Base-by-base conservation (phyloP, 2,888 invertebrate species). In the Drosophila eohydei region DNA sequence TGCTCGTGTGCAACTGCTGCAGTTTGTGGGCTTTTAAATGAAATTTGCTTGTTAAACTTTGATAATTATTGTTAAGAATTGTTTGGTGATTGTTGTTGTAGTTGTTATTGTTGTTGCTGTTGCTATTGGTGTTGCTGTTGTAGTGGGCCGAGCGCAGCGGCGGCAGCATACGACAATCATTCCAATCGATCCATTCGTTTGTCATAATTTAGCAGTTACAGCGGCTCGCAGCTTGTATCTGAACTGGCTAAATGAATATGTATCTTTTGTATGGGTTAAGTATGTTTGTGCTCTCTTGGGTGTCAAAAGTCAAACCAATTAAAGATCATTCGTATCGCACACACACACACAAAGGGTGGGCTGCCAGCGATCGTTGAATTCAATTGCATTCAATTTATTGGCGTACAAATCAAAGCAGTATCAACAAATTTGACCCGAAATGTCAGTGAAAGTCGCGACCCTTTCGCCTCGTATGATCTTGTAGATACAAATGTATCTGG, bases 161-260 rank as follows among this genome's bases (percentile, higher is more conserved):
- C 38, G 90, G 89, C 83, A 92, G 88, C 84, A 92, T 88, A 69
- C 92, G 90, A 82, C 90, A 91, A 83, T 92, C 93, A 67, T 90
- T 88, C 92, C 92, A 93, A 86, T 93, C 92, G 67, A 93, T 92
- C 93, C 93, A 93, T 79, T 93, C 93, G 87, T 93, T 93, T 81
- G 93, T 93, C 93, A 93, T 93, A 78, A 73, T 86, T 71, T 50
- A 52, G 90, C 83, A 38, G 70, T 63, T 62, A 52, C 26, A 51
- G 52, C 30, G 16, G 50, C 6, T 26, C 43, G 32, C 16, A 30
- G 48, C 21, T 55, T 55, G 32, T 61, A 28, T 43, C 46, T 56
- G 30, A 58, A 46, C 55, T 34, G 66, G 43, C 51, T 44, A 28
- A 81, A 78, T 69, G 32, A 46, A 59, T 63, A 38, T 74, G 67